Base-by-base conservation (phyloP, 1,140 invertebrate genomes). In the Scaptomyza hsui region DNA sequence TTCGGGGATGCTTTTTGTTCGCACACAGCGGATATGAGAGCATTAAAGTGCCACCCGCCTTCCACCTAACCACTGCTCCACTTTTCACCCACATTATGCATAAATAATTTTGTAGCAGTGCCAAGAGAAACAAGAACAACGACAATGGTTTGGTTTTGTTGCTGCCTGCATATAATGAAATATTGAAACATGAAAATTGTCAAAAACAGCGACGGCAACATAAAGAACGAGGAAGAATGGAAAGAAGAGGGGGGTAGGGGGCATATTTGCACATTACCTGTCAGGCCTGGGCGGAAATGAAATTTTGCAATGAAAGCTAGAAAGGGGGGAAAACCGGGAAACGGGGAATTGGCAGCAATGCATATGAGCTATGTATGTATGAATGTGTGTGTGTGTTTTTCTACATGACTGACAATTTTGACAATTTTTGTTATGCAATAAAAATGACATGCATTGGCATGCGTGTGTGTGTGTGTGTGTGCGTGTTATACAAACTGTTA, bases 151-250 rank as follows among this genome's bases (percentile, higher is more conserved):
- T 61, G 21, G 49, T 21, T 24, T 6, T 44, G 51, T 42, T 39
- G 71, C 52, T 9, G 26, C 26, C 26, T 72, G 76, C 80, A 74
- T 60, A 77, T 77, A 81, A 86, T 85, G 81, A 88, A 86, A 86
- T 81, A 86, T 86, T 86, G 82, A 86, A 86, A 86, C 81, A 85
- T 78, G 81, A 86, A 85, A 86, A 86, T 86, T 86, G 81, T 81
- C 81, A 86, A 88, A 86, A 88, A 78, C 81, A 86, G 77, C 61
- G 62, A 74, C 47, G 19, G 61, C 55, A 64, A 26, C 24, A 41
- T 29, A 29, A 29, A 41, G 9, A 29, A n/a, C 5, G 29, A 1
- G 2, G 16, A 26, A 3, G 3, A 12, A 4, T 6, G 29, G 18
- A 12, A 13, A 16, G 13, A 12, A 3, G 13, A 5, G 10, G 18